Evolutionary conservation across 37 sponge, comb jelly and placozoan species (phyloP).

Genomic region (Beroe forskalii): DNA sequence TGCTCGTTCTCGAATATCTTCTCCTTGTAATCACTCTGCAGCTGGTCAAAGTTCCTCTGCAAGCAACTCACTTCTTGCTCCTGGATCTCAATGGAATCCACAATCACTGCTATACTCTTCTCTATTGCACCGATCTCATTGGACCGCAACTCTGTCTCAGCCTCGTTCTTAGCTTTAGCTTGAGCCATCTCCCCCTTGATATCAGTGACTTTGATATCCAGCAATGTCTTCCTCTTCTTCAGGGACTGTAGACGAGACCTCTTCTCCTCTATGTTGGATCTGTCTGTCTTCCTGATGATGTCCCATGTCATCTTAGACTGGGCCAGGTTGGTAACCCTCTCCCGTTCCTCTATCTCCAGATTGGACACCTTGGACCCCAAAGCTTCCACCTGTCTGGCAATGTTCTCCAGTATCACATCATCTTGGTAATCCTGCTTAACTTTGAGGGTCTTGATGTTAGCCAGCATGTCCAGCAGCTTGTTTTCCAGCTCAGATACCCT

Average conservation of each 20-base stretch:
- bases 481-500: neutral
- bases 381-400: neutral
- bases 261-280: slow-evolving; percentile 7
- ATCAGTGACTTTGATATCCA: neutral
- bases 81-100: neutral
- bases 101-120: neutral
- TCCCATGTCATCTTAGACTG: slow-evolving; percentile 4
- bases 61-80: neutral
- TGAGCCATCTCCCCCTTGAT: neutral
- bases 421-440: neutral
- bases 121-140: neutral
- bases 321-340: neutral
- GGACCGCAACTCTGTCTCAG: neutral
- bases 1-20: neutral
- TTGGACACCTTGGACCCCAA: neutral
- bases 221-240: neutral
- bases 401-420: neutral
- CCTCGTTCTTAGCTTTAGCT: slow-evolving; percentile 12
- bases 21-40: neutral
- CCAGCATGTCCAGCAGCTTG: neutral
- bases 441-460: neutral
- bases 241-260: neutral
- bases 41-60: neutral
- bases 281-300: neutral
- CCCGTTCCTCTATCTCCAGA: slow-evolving; percentile 12